These are phyloP conservation scores for Lota lota DNA, from an alignment of 2,113 vertebrate genomes.

Conservation along the genomic window DNA sequence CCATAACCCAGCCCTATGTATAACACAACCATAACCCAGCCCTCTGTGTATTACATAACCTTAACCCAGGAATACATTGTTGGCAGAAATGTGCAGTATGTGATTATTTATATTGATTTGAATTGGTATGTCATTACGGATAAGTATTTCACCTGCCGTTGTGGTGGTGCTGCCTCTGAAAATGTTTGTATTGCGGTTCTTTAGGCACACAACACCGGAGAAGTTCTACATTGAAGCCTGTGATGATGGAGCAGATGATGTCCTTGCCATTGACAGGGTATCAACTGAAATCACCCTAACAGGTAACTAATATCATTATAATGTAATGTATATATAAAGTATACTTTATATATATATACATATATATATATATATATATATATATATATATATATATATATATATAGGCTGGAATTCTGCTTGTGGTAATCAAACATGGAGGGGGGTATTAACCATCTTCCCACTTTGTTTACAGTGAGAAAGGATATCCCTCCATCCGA, in stretches of 20 bases:
- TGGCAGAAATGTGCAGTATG: too few relatives aligned
- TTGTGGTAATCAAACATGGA: background rate
- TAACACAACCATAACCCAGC: too few relatives aligned
- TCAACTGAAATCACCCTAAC: constrained; percentile 90
- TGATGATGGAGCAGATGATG: constrained; percentile 83
- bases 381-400: too few relatives aligned
- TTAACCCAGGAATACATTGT: too few relatives aligned
- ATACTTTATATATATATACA: too few relatives aligned
- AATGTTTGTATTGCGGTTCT: background rate
- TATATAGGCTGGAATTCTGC: too few relatives aligned
- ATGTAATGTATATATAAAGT: background rate
- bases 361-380: too few relatives aligned
- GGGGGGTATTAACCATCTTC: background rate
- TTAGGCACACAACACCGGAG: constrained; percentile 87
- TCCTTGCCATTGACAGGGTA: constrained; percentile 89
- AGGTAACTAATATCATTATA: constrained; percentile 69
- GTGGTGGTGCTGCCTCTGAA: background rate
- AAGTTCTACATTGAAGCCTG: constrained; percentile 92
- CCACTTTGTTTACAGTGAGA: constrained; percentile 69
- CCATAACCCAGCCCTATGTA: too few relatives aligned
- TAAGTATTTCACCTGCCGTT: background rate
- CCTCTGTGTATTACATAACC: too few relatives aligned
- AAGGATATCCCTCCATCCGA: constrained; percentile 89
- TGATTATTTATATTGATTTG: too few relatives aligned
- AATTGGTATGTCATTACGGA: too few relatives aligned